Evolutionary conservation across 2,797 vertebrate species (phyloP).

Genomic region (Anableps anableps): DNA sequence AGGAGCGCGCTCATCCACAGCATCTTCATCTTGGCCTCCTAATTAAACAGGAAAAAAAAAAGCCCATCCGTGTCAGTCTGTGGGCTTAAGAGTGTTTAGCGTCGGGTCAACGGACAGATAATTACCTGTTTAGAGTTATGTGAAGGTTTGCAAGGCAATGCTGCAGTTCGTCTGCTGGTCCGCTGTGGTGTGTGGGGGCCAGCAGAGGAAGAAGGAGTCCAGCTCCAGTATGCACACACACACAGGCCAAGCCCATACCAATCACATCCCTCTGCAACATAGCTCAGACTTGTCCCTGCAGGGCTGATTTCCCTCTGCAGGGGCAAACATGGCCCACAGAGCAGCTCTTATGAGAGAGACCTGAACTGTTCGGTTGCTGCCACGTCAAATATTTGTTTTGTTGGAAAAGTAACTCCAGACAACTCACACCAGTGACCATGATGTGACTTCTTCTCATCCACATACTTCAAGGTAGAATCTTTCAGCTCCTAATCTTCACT

Average conservation of each 20-base stretch:
- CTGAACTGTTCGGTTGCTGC: background rate
- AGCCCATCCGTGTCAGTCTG: fast-evolving
- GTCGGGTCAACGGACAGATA: background rate
- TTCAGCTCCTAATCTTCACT: background rate
- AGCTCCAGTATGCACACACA: slow-evolving; percentile 3
- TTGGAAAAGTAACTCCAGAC: background rate
- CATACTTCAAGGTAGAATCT: too few relatives aligned
- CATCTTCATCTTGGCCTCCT: slow-evolving; percentile 75
- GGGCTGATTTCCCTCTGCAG: too few relatives aligned
- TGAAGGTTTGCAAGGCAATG: slow-evolving; percentile 32
- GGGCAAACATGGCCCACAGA: background rate
- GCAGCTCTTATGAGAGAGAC: background rate
- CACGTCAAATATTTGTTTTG: background rate
- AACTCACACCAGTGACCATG: background rate
- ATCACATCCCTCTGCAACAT: background rate
- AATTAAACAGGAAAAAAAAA: slow-evolving; percentile 1
- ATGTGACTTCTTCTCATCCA: background rate
- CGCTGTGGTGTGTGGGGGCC: slow-evolving; percentile 38
- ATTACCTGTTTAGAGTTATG: slow-evolving; percentile 59
- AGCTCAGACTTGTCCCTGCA: background rate
- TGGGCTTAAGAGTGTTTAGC: background rate
- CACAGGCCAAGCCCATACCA: background rate
- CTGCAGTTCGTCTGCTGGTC: slow-evolving; percentile 53
- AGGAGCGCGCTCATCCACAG: slow-evolving; percentile 61
- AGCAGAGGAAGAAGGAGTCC: slow-evolving; percentile 15